These are phyloP conservation scores for Heliothis virescens DNA, from an alignment of 1,140 invertebrate species.

Conservation along the genomic window DNA sequence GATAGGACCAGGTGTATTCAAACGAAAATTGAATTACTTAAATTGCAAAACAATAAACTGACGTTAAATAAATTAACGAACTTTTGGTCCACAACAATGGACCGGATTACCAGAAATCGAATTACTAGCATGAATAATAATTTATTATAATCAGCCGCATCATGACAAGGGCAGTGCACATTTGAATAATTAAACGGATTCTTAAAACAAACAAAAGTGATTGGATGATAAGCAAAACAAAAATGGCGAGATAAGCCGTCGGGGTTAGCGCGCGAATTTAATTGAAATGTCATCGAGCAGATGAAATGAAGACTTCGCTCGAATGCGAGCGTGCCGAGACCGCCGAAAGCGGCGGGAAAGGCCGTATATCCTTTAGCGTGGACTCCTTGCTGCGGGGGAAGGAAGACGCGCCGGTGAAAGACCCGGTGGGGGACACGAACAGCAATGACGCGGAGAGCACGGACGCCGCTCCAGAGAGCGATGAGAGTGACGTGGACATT, in stretches of 20 bases:
- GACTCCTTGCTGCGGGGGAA: conserved; percentile 78
- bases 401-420: conserved; percentile 63
- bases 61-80: conserved; percentile 30
- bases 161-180: conserved; percentile 24
- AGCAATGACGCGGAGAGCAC: conserved; percentile 78
- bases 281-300: conserved; percentile 75
- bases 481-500: conserved; percentile 82
- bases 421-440: conserved; percentile 63
- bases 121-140: conserved; percentile 16
- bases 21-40: conserved; percentile 27
- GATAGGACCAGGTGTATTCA: conserved; percentile 41
- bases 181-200: conserved; percentile 30
- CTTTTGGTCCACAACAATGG: conserved; percentile 27
- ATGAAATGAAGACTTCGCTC: conserved; percentile 85
- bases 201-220: conserved; percentile 2
- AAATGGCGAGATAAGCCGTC: conserved; percentile 39
- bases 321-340: conserved; percentile 81
- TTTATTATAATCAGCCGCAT: conserved; percentile 27
- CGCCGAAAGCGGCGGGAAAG: conserved; percentile 78
- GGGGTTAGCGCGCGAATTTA: conserved; percentile 51
- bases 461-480: conserved; percentile 68
- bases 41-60: conserved; percentile 31
- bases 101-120: conserved; percentile 17
- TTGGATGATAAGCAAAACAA: conserved; percentile 10
- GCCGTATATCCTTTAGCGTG: conserved; percentile 83